Percentiles rank a stretch among this genome's conserved stretches.
Conservation (phyloP, 2,797 vertebrate species). For the Prunella strophiata region DNA sequence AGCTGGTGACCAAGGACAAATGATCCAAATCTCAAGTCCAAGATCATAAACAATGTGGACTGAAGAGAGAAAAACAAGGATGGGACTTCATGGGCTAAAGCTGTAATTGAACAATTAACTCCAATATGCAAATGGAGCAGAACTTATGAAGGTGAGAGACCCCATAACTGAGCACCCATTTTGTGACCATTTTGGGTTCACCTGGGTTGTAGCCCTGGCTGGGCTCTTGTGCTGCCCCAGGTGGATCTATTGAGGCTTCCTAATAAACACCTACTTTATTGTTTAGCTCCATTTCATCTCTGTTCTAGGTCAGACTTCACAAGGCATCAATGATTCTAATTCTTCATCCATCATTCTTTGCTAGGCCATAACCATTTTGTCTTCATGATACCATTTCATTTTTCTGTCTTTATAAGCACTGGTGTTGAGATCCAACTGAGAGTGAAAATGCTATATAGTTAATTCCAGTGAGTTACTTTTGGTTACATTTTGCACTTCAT, state of each 20-base stretch:
- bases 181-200: neutral
- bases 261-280: neutral
- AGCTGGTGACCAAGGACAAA: neutral
- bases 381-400: neutral
- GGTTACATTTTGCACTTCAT: neutral
- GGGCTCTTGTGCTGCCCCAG: neutral
- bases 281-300: neutral
- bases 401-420: neutral
- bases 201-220: neutral
- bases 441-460: neutral
- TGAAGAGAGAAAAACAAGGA: neutral
- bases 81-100: neutral
- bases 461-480: neutral
- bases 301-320: neutral
- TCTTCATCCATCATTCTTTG: neutral
- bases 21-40: neutral
- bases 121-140: neutral
- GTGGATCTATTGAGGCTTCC: neutral
- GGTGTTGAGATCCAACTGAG: neutral
- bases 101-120: neutral
- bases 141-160: neutral
- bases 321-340: neutral
- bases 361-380: neutral
- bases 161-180: accelerated
- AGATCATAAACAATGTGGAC: neutral